Conservation (phyloP, 1,140 invertebrate genomes). For the Theocolax elegans region DNA sequence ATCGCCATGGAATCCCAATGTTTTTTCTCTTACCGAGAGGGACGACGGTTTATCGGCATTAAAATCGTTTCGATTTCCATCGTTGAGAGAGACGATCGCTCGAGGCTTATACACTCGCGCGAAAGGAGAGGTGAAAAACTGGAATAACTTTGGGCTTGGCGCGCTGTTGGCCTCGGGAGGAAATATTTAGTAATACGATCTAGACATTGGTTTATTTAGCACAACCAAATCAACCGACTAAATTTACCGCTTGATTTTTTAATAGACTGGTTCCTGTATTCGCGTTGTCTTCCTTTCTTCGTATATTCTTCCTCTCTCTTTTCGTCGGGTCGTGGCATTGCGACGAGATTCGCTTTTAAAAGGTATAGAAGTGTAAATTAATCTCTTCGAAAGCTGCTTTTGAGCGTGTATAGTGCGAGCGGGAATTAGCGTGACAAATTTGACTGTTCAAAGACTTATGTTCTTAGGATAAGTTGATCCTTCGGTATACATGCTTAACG, state of each 20-base stretch:
- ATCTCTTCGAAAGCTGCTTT: slow-evolving; percentile 28
- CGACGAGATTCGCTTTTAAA: not conserved
- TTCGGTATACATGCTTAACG: not conserved
- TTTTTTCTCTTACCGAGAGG: slow-evolving; percentile 29
- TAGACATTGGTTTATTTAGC: slow-evolving; percentile 13
- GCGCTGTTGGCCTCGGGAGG: not conserved
- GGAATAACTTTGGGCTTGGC: slow-evolving; percentile 33
- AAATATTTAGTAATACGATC: slow-evolving; percentile 30
- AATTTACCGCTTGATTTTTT: too few relatives aligned
- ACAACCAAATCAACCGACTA: too few relatives aligned
- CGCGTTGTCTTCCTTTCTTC: too few relatives aligned
- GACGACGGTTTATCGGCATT: slow-evolving; percentile 24
- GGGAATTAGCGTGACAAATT: slow-evolving; percentile 31
- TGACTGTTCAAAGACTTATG: slow-evolving; percentile 9
- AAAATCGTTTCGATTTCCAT: slow-evolving; percentile 37
- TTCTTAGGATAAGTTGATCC: slow-evolving; percentile 3
- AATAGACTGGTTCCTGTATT: too few relatives aligned
- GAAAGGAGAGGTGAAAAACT: slow-evolving; percentile 28
- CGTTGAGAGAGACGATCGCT: too few relatives aligned
- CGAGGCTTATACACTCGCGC: too few relatives aligned
- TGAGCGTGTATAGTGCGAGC: not conserved
- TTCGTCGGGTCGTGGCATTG: slow-evolving; percentile 11
- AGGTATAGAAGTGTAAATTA: slow-evolving; percentile 2
- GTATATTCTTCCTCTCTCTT: too few relatives aligned
- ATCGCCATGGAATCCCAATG: not conserved